phyloP scores from a whole-genome alignment of 1,140 invertebrate genomes.

The Papilio glaucus region DNA sequence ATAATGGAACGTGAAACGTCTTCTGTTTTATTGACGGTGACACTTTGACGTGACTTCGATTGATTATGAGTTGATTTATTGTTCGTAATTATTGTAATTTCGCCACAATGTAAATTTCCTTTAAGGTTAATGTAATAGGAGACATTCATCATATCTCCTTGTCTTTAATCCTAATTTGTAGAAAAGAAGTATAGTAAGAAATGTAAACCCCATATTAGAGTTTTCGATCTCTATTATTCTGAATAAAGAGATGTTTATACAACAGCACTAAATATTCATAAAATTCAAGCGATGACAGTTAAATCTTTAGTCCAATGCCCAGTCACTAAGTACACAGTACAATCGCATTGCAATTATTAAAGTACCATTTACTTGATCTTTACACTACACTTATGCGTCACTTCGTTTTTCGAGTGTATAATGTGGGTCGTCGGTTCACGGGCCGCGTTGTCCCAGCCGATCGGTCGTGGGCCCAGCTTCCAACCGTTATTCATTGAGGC shows the following conservation, averaged over 20 bases:
- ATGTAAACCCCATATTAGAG: too few species aligned
- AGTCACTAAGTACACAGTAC: too few species aligned
- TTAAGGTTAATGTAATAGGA: conserved; percentile 6
- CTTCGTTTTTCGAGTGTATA: conserved; percentile 17
- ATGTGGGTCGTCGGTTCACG: conserved; percentile 17
- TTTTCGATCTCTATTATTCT: too few species aligned
- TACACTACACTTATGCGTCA: background rate
- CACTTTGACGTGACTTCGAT: conserved; percentile 25
- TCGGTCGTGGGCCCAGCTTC: conserved; percentile 50
- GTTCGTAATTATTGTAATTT: background rate
- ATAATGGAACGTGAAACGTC: conserved; percentile 23
- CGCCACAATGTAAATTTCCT: background rate
- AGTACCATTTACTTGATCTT: background rate
- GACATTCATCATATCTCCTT: too few species aligned
- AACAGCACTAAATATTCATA: too few species aligned
- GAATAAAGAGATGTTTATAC: too few species aligned
- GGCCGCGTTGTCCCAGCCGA: conserved; percentile 21
- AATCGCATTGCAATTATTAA: too few species aligned
- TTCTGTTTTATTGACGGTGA: conserved; percentile 25
- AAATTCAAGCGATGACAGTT: too few species aligned
- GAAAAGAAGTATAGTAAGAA: too few species aligned
- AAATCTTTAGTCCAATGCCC: too few species aligned
- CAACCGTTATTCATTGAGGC: conserved; percentile 68
- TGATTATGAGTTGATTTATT: conserved; percentile 22
- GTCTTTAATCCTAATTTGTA: too few species aligned